Evolutionary conservation across 2,113 vertebrate genomes (phyloP), one percentile per base, ranked within the genome.

Genomic region (Phaethon lepturus): DNA sequence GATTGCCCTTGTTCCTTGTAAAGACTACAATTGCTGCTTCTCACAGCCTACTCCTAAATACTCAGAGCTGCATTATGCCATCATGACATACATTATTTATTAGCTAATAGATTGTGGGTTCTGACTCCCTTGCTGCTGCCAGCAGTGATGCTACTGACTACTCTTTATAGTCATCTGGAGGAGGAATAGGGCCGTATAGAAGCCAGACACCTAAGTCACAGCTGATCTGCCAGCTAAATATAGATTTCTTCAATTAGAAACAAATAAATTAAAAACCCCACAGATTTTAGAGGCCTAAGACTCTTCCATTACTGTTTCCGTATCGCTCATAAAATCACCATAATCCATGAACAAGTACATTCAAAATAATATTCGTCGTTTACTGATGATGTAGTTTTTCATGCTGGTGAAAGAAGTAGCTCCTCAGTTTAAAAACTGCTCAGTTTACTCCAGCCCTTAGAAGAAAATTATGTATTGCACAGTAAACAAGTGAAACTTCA

Each of bases 71-170:
- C 81, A 86, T 92, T 86, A 95, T 42, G 50, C 66, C 76, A 92
- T 55, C 3, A 5, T 76, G 87, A 91, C 67, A 92, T 88, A 68
- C 85, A 96, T 95, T 91, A 95, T 95, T 92, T 95, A 93, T 95
- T 88, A 85, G 78, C 60, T 91, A 82, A 95, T 92, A 97, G 82
- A 69, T 18, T 88, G 59, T 50, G 91, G 73, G 56, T 92, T 93
- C 92, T 94, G 50, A 88, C 53, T 95, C 44, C 56, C 76, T 56
- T 67, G 69, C 62, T 91, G 64, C 55, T 80, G 83, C 86, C 85
- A 96, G 60, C 53, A 69, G 60, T 74, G 84, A 94, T 91, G 91
- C 33, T 63, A 82, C 88, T 82, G 77, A 92, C 76, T 85, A 74
- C 50, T 69, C 80, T 77, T 89, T 38, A 69, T 6, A 86, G 84